Evolutionary conservation across 2,113 vertebrate species (phyloP).

Genomic region (Isichthys henryi): DNA sequence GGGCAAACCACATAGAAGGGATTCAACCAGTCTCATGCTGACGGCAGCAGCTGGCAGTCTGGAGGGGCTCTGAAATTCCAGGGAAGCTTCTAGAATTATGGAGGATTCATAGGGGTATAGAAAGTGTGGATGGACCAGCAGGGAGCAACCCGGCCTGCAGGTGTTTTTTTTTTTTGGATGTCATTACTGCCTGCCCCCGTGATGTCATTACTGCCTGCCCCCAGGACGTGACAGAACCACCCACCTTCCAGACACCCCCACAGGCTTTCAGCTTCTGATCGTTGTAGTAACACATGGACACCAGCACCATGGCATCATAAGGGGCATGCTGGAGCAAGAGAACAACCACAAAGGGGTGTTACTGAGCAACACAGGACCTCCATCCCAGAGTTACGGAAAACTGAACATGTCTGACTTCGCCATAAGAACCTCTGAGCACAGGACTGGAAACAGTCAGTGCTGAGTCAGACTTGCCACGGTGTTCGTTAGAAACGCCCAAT

Average conservation of each 20-base stretch:
- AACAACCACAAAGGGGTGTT: neutral
- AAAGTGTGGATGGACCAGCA: neutral
- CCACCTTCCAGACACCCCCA: conserved; percentile 88
- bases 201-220: neutral
- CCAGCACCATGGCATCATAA: conserved; percentile 82
- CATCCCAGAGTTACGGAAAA: neutral
- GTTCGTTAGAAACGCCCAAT: neutral
- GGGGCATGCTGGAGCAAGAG: conserved; percentile 73
- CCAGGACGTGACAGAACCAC: neutral
- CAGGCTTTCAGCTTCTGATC: conserved; percentile 70
- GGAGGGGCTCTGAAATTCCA: neutral
- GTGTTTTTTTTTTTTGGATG: neutral
- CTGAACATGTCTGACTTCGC: neutral
- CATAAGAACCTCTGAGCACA: neutral
- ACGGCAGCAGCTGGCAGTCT: neutral
- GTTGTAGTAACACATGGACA: conserved; percentile 62
- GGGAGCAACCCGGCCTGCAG: neutral
- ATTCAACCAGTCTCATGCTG: neutral
- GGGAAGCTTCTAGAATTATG: neutral
- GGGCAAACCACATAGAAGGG: conserved; percentile 7
- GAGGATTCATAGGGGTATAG: neutral
- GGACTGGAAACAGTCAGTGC: neutral
- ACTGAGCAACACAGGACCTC: neutral
- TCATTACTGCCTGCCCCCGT: neutral
- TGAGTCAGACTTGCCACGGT: neutral